phyloP scores from a whole-genome alignment of 2,888 invertebrate genomes.

The Hecatera dysodea region DNA sequence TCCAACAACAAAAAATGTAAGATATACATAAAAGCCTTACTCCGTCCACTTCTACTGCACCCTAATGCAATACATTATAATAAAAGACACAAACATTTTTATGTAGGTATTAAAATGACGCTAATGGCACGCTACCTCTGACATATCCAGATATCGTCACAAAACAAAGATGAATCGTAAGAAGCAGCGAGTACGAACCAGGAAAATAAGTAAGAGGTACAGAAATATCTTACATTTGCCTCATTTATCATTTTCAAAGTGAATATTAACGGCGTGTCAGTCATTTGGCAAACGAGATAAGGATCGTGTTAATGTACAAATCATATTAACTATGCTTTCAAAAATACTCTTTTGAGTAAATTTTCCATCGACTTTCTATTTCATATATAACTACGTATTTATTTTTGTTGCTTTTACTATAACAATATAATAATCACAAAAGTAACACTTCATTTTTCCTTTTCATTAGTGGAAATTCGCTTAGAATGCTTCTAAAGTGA shows the following conservation, averaged over 20 bases:
- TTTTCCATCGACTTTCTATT: background rate
- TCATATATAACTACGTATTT: no score
- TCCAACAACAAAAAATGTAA: background rate
- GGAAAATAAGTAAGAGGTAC: conserved; percentile 38
- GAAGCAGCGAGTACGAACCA: conserved; percentile 31
- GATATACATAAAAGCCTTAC: no score
- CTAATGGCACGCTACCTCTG: conserved; percentile 32
- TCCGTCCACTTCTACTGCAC: background rate
- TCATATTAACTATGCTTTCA: conserved; percentile 20
- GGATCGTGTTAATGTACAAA: conserved; percentile 47
- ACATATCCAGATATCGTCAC: conserved; percentile 41
- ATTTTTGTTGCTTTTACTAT: background rate
- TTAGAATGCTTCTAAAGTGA: conserved; percentile 4
- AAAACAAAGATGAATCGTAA: conserved; percentile 59
- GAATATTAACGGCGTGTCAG: conserved; percentile 58
- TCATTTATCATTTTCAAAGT: conserved; percentile 62
- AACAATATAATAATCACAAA: background rate
- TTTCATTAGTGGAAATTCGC: background rate
- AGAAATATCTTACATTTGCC: conserved; percentile 46
- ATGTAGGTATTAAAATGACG: conserved; percentile 7
- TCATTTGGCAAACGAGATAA: conserved; percentile 56
- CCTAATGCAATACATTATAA: background rate
- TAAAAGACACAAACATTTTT: background rate
- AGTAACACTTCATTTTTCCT: background rate
- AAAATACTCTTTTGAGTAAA: background rate